These are phyloP conservation scores for Eidolon dupreanum DNA, from an alignment of 2,797 vertebrate species.

Conservation along the genomic window DNA sequence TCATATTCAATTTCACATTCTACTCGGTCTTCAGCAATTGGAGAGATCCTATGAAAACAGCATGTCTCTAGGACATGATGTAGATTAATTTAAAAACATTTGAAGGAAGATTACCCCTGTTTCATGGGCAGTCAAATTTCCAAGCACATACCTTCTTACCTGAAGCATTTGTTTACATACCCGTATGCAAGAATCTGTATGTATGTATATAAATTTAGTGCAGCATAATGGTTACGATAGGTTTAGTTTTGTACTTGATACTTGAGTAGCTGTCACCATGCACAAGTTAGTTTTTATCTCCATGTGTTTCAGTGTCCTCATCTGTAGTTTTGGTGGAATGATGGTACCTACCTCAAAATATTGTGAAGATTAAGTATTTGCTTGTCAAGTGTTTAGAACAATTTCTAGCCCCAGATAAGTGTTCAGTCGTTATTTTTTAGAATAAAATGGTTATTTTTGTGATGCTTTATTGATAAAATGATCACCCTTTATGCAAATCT, in stretches of 20 bases:
- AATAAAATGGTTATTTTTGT: slow-evolving; percentile 29
- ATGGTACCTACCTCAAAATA: not conserved
- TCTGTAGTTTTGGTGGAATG: not conserved
- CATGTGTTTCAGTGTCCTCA: not conserved
- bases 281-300: not conserved
- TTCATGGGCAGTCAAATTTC: not conserved
- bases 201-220: not conserved
- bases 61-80: slow-evolving; percentile 49
- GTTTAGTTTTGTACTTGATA: not conserved
- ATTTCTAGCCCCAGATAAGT: not conserved
- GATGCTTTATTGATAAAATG: slow-evolving; percentile 35
- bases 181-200: not conserved
- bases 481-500: not conserved
- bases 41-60: slow-evolving; percentile 57
- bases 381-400: not conserved
- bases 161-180: not conserved
- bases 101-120: slow-evolving; percentile 33
- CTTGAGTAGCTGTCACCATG: not conserved
- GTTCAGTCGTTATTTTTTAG: slow-evolving; percentile 1
- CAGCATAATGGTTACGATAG: not conserved
- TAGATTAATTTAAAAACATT: slow-evolving; percentile 54
- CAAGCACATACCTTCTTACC: not conserved
- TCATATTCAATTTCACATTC: slow-evolving; percentile 70
- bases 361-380: slow-evolving; percentile 4
- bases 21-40: slow-evolving; percentile 55